Conservation (phyloP, 2,797 vertebrate species). For the Diglossa cyanea region DNA sequence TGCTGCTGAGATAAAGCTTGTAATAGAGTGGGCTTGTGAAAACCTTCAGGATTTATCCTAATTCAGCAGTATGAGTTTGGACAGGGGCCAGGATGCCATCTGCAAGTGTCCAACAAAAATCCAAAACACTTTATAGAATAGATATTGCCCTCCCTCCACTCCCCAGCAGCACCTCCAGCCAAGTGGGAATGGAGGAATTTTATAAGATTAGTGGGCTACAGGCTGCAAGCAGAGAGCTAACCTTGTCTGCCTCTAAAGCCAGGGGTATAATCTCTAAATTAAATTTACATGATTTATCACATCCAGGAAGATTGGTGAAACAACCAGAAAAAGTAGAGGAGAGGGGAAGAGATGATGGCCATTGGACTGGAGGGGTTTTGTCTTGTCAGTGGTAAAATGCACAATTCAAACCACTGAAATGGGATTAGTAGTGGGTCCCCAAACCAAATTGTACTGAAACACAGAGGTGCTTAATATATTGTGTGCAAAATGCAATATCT, state of each 20-base stretch:
- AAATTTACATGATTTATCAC: conserved; percentile 61
- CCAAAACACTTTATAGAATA: neutral
- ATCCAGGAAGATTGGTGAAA: neutral
- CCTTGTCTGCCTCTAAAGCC: conserved; percentile 35
- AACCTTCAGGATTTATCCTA: neutral
- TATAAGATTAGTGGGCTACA: conserved; percentile 18
- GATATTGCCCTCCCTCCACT: neutral
- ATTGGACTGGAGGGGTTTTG: neutral
- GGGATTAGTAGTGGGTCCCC: conserved; percentile 1
- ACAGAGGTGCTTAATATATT: conserved; percentile 16
- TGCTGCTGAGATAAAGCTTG: neutral
- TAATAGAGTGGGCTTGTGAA: neutral
- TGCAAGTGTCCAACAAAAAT: conserved; percentile 9
- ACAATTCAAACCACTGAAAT: neutral
- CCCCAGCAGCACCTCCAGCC: conserved; percentile 6
- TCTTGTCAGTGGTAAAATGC: neutral
- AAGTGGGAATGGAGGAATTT: conserved; percentile 44
- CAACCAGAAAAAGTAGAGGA: neutral
- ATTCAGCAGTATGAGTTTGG: neutral
- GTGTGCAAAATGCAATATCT: neutral
- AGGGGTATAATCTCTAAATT: conserved; percentile 64
- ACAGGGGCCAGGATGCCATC: neutral
- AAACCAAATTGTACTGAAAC: conserved; percentile 6
- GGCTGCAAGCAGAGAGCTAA: neutral
- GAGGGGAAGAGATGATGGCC: neutral